Evolutionary conservation across 92 coral and sea anemone species (phyloP).

Genomic region (Plumapathes pennacea): DNA sequence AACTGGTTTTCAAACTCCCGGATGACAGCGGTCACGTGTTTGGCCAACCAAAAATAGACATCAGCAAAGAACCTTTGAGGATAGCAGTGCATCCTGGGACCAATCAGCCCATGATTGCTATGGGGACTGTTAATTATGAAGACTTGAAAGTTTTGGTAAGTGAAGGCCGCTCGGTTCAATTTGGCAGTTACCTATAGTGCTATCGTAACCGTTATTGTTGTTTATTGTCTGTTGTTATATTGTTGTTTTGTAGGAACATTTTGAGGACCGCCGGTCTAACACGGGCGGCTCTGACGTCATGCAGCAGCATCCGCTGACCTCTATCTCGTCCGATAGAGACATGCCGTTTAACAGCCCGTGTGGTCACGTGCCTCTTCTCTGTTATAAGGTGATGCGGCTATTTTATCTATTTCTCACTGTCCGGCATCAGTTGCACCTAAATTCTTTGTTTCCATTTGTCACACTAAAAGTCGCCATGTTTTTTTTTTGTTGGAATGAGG

Average conservation of each 20-base stretch:
- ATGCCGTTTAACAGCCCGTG: conserved; percentile 83
- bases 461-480: no score
- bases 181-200: not conserved
- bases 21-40: conserved; percentile 62
- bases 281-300: conserved; percentile 23
- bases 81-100: conserved; percentile 77
- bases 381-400: conserved; percentile 97
- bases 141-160: conserved; percentile 79
- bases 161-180: not conserved
- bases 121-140: conserved; percentile 61
- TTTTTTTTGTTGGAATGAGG: no score
- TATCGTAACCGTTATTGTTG: not conserved
- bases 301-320: conserved; percentile 64
- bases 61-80: conserved; percentile 62
- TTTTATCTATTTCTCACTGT: no score
- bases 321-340: conserved; percentile 79
- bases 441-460: no score
- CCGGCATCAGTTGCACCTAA: no score
- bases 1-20: conserved; percentile 82
- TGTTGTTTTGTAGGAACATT: conserved; percentile 48
- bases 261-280: conserved; percentile 67
- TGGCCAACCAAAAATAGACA: conserved; percentile 47
- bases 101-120: conserved; percentile 83
- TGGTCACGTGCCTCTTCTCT: conserved; percentile 86
- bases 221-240: not conserved